phyloP scores from a whole-genome alignment of 2,113 vertebrate species.

The Lycocorax pyrrhopterus region DNA sequence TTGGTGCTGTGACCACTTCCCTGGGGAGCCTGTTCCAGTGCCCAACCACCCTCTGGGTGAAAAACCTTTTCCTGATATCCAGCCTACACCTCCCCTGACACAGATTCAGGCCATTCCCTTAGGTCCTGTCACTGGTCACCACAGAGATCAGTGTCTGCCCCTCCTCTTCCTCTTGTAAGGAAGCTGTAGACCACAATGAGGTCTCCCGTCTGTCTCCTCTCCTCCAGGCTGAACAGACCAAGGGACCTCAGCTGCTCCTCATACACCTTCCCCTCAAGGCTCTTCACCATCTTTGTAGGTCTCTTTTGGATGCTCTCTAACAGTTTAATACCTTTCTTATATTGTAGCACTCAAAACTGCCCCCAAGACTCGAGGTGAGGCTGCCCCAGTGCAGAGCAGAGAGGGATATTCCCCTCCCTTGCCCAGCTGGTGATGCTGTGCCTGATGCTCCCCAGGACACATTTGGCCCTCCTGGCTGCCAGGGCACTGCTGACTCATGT shows the following conservation, averaged over 20 bases:
- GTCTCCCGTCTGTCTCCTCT: not conserved
- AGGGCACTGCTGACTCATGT: rapidly evolving
- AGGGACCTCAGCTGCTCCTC: not conserved
- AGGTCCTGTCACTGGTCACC: rapidly evolving
- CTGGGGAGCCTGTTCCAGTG: not conserved
- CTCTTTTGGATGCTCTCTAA: too few relatives aligned
- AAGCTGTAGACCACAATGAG: not conserved
- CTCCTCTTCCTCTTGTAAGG: not conserved
- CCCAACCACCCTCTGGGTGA: rapidly evolving
- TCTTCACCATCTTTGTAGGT: not conserved
- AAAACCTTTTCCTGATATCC: not conserved
- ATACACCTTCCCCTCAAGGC: rapidly evolving
- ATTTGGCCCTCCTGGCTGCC: not conserved
- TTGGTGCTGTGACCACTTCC: not conserved
- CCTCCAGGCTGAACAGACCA: not conserved
- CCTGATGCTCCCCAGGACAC: not conserved
- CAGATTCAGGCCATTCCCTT: not conserved
- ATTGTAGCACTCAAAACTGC: not conserved
- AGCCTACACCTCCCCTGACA: not conserved
- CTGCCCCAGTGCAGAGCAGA: rapidly evolving
- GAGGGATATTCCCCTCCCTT: not conserved
- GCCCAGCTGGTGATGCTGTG: rapidly evolving
- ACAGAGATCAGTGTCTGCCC: not conserved
- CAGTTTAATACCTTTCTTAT: not conserved
- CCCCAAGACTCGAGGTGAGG: rapidly evolving